phyloP scores from a whole-genome alignment of 2,113 vertebrate genomes.

The Acanthochromis polyacanthus region DNA sequence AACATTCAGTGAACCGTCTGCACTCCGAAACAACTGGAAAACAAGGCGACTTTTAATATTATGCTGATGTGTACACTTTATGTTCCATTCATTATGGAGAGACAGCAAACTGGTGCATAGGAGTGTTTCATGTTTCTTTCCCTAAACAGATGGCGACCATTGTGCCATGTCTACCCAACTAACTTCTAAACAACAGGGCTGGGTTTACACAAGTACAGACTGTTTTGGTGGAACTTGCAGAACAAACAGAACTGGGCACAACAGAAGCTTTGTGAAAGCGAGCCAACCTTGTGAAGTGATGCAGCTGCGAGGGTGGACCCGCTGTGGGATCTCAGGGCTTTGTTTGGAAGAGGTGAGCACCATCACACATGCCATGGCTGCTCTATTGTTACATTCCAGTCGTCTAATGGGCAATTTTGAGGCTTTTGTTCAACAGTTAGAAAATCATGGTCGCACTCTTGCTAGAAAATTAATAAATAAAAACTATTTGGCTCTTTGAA shows the following conservation, averaged over 20 bases:
- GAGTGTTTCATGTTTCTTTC: constrained; percentile 46
- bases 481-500: not conserved
- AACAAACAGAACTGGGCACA: constrained; percentile 47
- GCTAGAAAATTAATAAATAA: not conserved
- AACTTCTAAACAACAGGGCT: constrained; percentile 69
- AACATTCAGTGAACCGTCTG: constrained; percentile 13
- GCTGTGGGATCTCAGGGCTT: constrained; percentile 10
- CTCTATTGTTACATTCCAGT: constrained; percentile 28
- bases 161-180: constrained; percentile 43
- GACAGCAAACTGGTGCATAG: constrained; percentile 39
- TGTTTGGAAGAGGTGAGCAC: constrained; percentile 38
- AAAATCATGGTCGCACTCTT: not conserved
- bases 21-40: not conserved
- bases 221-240: constrained; percentile 46
- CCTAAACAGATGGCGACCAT: constrained; percentile 73
- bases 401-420: constrained; percentile 10
- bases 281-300: constrained; percentile 65
- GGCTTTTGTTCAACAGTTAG: not conserved
- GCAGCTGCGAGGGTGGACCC: constrained; percentile 60
- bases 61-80: constrained; percentile 26
- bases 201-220: constrained; percentile 42
- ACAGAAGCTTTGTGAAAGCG: constrained; percentile 41
- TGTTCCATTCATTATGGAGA: constrained; percentile 38
- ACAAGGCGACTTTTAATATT: not conserved
- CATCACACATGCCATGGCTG: constrained; percentile 16